Percentiles rank a stretch among this genome's conserved stretches.
Evolutionary conservation across 2,113 vertebrate genomes (phyloP).

Genomic region (Dermatemys mawii): DNA sequence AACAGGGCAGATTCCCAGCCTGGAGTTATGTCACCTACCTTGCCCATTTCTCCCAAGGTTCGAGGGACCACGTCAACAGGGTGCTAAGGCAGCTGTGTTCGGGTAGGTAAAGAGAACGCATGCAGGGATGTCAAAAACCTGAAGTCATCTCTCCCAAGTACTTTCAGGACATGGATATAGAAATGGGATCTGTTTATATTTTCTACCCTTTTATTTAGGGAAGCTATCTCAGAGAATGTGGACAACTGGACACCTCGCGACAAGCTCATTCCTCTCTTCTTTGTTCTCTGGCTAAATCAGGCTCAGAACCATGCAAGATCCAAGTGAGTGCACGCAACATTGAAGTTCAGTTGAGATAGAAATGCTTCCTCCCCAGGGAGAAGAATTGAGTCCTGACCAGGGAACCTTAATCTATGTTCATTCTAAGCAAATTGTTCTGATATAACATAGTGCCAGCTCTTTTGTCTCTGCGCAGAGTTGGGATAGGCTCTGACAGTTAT

Average conservation of each 20-base stretch:
- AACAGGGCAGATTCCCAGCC: neutral
- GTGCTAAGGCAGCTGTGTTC: neutral
- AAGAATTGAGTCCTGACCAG: conserved; percentile 46
- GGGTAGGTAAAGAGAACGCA: neutral
- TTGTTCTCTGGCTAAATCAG: neutral
- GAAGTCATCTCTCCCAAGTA: conserved; percentile 27
- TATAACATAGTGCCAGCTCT: conserved; percentile 40
- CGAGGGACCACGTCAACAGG: neutral
- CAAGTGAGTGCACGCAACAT: conserved; percentile 52
- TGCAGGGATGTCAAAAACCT: conserved; percentile 1
- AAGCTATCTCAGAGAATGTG: conserved; percentile 57
- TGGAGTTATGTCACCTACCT: neutral
- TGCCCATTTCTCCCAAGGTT: rapidly evolving
- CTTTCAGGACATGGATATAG: neutral
- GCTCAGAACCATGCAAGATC: conserved; percentile 60
- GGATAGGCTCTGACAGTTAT: conserved; percentile 53
- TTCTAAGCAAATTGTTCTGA: conserved; percentile 31
- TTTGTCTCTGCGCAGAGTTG: conserved; percentile 42
- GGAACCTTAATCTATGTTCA: conserved; percentile 52
- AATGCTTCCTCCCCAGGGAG: conserved; percentile 47
- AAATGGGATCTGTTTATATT: conserved; percentile 47
- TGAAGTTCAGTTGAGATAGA: conserved; percentile 64
- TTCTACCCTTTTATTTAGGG: conserved; percentile 11
- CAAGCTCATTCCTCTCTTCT: neutral
- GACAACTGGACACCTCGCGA: neutral